Percentiles rank a stretch among this genome's conserved stretches.
These are phyloP conservation scores for Lepidocolaptes lacrymiger DNA, from an alignment of 2,797 vertebrate genomes.

Conservation along the genomic window DNA sequence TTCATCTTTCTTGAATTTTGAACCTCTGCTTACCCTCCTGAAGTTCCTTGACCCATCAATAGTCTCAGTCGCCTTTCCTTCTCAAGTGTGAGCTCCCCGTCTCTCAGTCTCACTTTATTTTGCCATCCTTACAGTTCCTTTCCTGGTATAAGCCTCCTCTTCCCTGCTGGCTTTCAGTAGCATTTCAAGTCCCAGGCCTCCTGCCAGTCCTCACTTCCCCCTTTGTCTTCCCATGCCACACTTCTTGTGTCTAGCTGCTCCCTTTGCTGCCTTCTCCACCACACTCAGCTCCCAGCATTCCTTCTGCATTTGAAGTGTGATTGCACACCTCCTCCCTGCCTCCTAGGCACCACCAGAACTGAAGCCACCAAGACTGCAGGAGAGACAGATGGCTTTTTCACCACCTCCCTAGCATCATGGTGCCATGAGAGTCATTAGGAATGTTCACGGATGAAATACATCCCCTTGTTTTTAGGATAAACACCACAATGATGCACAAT, in stretches of 20 bases:
- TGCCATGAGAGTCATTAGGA: background rate
- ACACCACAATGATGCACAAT: background rate
- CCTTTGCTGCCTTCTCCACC: conserved; percentile 19
- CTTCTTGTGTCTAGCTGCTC: background rate
- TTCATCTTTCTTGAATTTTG: background rate
- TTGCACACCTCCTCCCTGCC: background rate
- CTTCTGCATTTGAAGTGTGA: background rate
- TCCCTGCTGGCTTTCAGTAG: background rate
- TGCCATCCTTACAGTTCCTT: background rate
- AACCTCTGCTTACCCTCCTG: background rate
- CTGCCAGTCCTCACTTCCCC: background rate
- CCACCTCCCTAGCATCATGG: background rate
- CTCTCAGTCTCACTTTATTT: background rate
- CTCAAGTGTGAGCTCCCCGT: background rate
- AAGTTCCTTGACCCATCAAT: background rate
- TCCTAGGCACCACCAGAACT: background rate
- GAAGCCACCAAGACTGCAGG: background rate
- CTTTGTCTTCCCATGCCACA: background rate
- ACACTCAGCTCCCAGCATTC: background rate
- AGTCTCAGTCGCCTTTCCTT: background rate
- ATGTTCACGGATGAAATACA: background rate
- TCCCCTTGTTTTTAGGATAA: background rate
- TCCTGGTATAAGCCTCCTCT: background rate
- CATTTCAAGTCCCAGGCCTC: background rate
- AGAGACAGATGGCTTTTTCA: background rate